Conservation (phyloP, 1,140 invertebrate species). For the Littorina saxatilis region DNA sequence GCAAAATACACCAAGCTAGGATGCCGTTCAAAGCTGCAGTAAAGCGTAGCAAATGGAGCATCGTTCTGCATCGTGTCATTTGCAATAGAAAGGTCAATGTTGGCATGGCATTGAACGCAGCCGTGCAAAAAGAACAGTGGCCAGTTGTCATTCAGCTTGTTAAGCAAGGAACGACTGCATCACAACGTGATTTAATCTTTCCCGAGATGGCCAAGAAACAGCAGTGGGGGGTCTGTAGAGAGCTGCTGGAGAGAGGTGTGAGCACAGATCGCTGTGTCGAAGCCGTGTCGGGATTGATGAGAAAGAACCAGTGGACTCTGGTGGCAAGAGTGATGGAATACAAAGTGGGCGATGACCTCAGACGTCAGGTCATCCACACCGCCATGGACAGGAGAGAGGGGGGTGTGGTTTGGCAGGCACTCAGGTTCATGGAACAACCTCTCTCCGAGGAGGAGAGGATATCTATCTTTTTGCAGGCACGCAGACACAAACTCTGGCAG, state of each 20-base stretch:
- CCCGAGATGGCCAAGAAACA: background rate
- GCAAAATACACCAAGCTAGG: background rate
- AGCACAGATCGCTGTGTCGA: background rate
- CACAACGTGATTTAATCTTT: background rate
- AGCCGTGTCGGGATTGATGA: background rate
- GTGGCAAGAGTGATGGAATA: conserved; percentile 15
- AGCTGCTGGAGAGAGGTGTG: conserved; percentile 8
- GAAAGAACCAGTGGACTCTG: conserved; percentile 4
- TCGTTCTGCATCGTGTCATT: background rate
- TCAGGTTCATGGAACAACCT: background rate
- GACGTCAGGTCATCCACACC: background rate
- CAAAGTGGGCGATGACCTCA: background rate
- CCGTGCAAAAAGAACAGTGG: too few species aligned
- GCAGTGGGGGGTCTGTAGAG: background rate
- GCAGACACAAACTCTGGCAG: background rate
- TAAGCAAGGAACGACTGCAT: background rate
- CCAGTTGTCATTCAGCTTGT: background rate
- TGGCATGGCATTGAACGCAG: background rate
- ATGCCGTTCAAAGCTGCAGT: too few species aligned
- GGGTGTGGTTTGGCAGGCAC: background rate
- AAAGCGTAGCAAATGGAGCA: background rate
- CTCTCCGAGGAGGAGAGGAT: background rate
- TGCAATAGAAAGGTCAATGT: background rate
- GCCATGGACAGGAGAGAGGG: conserved; percentile 5
- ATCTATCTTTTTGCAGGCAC: background rate